Percentiles rank a stretch among this genome's conserved stretches.
These are phyloP conservation scores for Talpa occidentalis DNA, from an alignment of 2,113 vertebrate species.

Conservation along the genomic window DNA sequence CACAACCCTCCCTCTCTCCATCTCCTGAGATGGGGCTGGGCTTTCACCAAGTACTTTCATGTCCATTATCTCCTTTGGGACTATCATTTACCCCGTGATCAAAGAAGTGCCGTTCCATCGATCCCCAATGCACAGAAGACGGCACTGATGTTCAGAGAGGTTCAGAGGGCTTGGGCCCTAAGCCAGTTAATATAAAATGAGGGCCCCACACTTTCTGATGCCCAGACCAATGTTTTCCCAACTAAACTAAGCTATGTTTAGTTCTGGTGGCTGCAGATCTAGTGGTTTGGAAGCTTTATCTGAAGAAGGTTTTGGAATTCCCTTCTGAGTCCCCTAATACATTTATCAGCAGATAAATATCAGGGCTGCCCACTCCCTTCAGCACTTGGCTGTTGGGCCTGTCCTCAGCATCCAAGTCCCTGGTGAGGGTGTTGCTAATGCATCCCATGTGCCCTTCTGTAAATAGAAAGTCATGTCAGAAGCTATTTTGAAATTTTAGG, in stretches of 20 bases:
- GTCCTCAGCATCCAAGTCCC: not conserved
- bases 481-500: constrained; percentile 71
- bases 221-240: not conserved
- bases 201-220: not conserved
- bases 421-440: constrained; percentile 52
- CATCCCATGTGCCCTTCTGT: constrained; percentile 59
- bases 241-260: constrained; percentile 59
- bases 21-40: not conserved
- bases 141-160: not conserved
- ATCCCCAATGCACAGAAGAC: not conserved
- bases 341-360: constrained; percentile 62
- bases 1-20: not conserved
- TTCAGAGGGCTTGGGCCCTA: too few species aligned
- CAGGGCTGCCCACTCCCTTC: constrained; percentile 14
- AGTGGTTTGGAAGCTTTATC: constrained; percentile 62
- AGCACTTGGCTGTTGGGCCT: constrained; percentile 19
- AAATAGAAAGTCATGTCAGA: constrained; percentile 77
- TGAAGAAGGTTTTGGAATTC: constrained; percentile 70
- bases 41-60: not conserved
- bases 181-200: not conserved
- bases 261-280: constrained; percentile 49
- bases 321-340: not conserved
- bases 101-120: not conserved
- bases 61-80: not conserved
- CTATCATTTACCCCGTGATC: not conserved